Evolutionary conservation across 2,888 invertebrate species (phyloP).

Genomic region (Fragum whitleyi): DNA sequence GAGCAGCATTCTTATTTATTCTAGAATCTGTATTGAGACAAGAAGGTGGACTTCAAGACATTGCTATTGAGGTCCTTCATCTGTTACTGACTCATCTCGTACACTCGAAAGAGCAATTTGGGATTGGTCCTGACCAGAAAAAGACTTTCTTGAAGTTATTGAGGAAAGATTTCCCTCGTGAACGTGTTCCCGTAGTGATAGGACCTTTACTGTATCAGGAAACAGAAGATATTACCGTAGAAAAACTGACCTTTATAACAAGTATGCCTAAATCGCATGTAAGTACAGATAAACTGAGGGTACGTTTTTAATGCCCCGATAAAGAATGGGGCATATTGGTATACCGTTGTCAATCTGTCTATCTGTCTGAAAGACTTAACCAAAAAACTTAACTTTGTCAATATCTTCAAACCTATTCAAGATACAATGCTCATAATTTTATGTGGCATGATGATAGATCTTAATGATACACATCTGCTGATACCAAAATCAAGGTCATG

Average conservation of each 20-base stretch:
- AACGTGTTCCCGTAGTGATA: conserved; percentile 94
- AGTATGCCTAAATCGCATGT: conserved; percentile 86
- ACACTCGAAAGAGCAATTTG: conserved; percentile 85
- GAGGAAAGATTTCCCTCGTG: conserved; percentile 94
- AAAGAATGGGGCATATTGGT: background rate
- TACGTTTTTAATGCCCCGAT: background rate
- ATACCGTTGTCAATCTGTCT: no score
- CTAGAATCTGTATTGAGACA: conserved; percentile 75
- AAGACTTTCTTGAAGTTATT: conserved; percentile 93
- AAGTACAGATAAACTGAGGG: no score
- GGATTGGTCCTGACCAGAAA: conserved; percentile 90
- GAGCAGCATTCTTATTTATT: no score
- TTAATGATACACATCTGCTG: no score
- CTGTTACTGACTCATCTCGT: conserved; percentile 89
- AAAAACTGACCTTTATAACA: conserved; percentile 85
- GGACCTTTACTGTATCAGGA: conserved; percentile 95
- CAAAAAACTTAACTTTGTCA: no score
- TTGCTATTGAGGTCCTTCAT: conserved; percentile 95
- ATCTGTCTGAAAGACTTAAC: no score
- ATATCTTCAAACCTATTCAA: no score
- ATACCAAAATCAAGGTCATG: no score
- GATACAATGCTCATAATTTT: no score
- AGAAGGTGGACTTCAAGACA: conserved; percentile 92
- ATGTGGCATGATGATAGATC: no score
- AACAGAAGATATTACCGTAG: conserved; percentile 87